Evolutionary conservation across 1,140 invertebrate genomes (phyloP).

Genomic region (Lanistes nyassanus): DNA sequence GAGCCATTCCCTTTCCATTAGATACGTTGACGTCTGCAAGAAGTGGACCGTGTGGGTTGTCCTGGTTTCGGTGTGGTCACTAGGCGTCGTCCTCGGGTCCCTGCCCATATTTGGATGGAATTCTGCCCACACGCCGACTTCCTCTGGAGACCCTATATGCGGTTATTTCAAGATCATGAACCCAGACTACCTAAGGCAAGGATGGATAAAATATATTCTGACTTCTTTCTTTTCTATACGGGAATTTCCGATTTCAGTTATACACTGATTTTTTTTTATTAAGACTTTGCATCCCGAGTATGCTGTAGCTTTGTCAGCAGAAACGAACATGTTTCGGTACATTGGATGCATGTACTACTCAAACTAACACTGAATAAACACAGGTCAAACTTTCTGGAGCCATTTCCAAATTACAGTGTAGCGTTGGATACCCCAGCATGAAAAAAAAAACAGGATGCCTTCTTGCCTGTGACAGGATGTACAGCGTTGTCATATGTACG

Average conservation of each 20-base stretch:
- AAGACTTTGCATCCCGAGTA: neutral
- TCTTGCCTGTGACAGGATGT: neutral
- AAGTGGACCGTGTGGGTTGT: neutral
- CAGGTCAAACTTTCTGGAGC: neutral
- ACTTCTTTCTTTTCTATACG: neutral
- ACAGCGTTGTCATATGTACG: neutral
- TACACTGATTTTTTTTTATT: neutral
- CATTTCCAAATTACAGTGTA: no score
- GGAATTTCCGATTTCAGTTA: neutral
- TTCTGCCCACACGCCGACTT: neutral
- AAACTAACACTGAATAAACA: neutral
- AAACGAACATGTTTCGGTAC: neutral
- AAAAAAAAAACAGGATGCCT: no score
- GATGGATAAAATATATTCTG: neutral
- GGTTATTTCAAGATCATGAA: constrained; percentile 15
- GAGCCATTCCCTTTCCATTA: neutral
- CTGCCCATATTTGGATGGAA: constrained; percentile 5
- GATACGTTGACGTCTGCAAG: neutral
- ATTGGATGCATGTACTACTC: neutral
- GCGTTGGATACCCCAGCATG: no score
- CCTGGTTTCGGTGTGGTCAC: neutral
- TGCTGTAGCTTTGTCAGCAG: no score
- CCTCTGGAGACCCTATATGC: constrained; percentile 7
- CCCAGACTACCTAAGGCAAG: constrained; percentile 1
- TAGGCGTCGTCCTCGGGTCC: neutral